Evolutionary conservation across 2,888 invertebrate genomes (phyloP), one percentile per base, ranked within the genome.

Genomic region (Antheraea assamensis): DNA sequence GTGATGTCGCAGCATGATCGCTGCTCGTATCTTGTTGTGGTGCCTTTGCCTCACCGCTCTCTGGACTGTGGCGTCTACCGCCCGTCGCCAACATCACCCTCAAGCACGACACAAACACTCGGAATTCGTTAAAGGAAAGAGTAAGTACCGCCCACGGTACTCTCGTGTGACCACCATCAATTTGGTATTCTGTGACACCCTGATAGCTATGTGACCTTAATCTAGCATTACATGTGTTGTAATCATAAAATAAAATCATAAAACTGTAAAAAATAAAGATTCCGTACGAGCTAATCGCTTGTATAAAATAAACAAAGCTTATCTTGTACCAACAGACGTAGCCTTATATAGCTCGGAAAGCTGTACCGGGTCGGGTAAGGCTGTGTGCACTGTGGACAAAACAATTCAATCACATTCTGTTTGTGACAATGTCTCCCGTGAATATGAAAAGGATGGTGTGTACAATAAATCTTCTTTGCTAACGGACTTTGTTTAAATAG

Each of bases 111-210:
- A 92, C 82, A 91, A 91, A 82, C 91, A 95, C 83, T 96, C 96
- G 81, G 97, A 97, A 88, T 97, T 97, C 89, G 97, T 97, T 89
- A 97, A 97, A 91, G 97, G 97, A 90, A 97, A 97, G 92, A 97
- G 97, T 97, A 96, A 97, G 97, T 96, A 80, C 82, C 82, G 84
- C 85, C 85, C 84, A 85, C 85, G 27, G 79, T 78, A 80, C 81
- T 84, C 80, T 81, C 80, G 74, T 81, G 76, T 74, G 75, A 77
- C 73, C 72, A 70, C 42, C 64, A 72, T 72, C 68, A 72, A 70
- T 70, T 71, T 19, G 70, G 61, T 24, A 27, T 72, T 71, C 42
- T 68, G 70, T 55, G 55, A 58, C 70, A 76, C 75, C 74, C 72
- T 72, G 66, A 75, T 75, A 75, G 70, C 73, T 78, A 76, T 76